Percentiles rank a stretch among this genome's conserved stretches.
phyloP scores from a whole-genome alignment of 2,888 invertebrate species.

The Aleiodes testaceus region DNA sequence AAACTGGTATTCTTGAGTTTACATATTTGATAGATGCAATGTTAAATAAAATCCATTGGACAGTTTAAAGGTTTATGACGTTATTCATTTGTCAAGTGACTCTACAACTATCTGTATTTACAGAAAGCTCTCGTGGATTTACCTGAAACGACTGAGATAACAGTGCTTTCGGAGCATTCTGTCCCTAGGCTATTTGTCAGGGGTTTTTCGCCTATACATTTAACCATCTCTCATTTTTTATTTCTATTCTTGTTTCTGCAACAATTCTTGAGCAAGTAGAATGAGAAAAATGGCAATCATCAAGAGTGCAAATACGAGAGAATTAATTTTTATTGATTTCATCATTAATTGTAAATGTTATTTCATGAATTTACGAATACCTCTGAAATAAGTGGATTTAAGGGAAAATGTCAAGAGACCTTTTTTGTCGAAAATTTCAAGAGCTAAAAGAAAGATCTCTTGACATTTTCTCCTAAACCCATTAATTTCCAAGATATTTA shows the following conservation, averaged over 20 bases:
- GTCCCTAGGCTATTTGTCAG: conserved; percentile 55
- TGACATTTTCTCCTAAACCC: too few relatives aligned
- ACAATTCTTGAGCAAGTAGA: conserved; percentile 18
- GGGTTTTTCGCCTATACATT: conserved; percentile 42
- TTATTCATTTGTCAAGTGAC: conserved; percentile 17
- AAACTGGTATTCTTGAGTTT: too few relatives aligned
- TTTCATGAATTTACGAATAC: too few relatives aligned
- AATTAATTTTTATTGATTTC: too few relatives aligned
- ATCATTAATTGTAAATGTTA: too few relatives aligned
- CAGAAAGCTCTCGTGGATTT: conserved; percentile 31
- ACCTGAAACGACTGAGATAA: conserved; percentile 50
- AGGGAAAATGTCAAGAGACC: too few relatives aligned
- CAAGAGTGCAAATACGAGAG: conserved; percentile 39
- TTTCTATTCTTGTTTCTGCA: conserved; percentile 21
- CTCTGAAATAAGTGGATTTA: too few relatives aligned
- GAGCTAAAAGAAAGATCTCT: too few relatives aligned
- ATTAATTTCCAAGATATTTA: too few relatives aligned
- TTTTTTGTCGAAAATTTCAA: too few relatives aligned
- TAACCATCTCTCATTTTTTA: conserved; percentile 31
- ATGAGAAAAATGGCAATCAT: conserved; percentile 37
- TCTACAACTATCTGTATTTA: conserved; percentile 26
- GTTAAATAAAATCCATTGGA: background rate
- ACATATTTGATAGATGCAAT: too few relatives aligned
- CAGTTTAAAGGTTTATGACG: conserved; percentile 26
- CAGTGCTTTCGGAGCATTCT: conserved; percentile 44